phyloP scores from a whole-genome alignment of 2,797 vertebrate species.

The Corythornis leucogaster region DNA sequence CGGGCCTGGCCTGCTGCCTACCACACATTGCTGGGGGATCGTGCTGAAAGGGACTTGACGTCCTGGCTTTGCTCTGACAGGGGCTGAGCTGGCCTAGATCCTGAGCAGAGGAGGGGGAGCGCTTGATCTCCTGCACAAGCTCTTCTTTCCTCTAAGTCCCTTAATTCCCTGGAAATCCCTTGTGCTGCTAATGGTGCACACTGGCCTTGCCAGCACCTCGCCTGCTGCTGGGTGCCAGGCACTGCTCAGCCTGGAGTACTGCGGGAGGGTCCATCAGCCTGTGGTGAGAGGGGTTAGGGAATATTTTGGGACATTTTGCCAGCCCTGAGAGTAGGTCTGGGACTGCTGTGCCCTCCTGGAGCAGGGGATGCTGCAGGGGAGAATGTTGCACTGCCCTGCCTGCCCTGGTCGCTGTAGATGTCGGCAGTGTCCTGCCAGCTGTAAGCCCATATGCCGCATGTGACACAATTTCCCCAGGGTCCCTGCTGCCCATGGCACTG shows the following conservation, averaged over 20 bases:
- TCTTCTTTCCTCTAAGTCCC: constrained; percentile 26
- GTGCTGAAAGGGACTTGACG: constrained; percentile 35
- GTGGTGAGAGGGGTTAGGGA: background rate
- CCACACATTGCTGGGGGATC: background rate
- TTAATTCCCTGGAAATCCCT: constrained; percentile 56
- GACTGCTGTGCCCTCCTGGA: background rate
- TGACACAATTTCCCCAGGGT: background rate
- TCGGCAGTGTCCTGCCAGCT: fast-evolving
- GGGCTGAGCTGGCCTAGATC: background rate
- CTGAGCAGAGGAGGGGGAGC: background rate
- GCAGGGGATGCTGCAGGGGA: background rate
- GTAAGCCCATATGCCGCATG: background rate
- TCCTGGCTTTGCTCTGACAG: background rate
- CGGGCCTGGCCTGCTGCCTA: background rate
- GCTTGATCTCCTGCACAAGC: constrained; percentile 12
- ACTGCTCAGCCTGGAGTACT: background rate
- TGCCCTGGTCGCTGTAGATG: background rate
- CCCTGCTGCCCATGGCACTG: background rate
- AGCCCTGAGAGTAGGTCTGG: background rate
- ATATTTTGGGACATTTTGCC: background rate
- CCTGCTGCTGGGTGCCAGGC: background rate
- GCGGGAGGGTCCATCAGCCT: background rate
- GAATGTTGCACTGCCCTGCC: background rate
- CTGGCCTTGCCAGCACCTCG: background rate
- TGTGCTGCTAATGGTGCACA: background rate